Evolutionary conservation across 2,888 invertebrate genomes (phyloP), one percentile per base, ranked within the genome.

Genomic region (Gasteruption jaculator): DNA sequence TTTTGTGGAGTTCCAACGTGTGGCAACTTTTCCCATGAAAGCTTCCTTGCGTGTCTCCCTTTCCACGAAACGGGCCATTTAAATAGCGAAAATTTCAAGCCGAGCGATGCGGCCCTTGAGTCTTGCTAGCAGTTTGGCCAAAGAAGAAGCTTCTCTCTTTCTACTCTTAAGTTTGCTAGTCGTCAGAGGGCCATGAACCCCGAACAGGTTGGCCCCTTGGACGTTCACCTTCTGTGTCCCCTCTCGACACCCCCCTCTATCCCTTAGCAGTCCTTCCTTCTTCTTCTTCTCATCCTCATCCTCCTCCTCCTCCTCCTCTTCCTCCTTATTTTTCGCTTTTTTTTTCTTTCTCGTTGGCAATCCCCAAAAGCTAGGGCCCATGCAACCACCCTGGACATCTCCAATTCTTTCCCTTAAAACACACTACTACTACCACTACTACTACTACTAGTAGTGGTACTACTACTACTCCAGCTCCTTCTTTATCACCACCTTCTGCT

Each of bases 181-280:
- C 61, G 57, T 56, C 49, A 60, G 56, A 67, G 70, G 68, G 69
- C 69, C 69, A 69, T 68, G 70, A 71, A 70, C 70, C 68, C 65
- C 65, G 69, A 69, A 70, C 70, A 70, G 69, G 70, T 69, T 69
- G 69, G 63, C 67, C 68, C 68, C 64, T 66, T 69, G 70, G 70
- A 70, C 69, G 60, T 70, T 70, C 69, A 70, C 69, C 69, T 70
- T 61, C 59, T 57, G 57, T 50, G 46, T 48, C 50, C 52, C 58
- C 51, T 44, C 46, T 51, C 47, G 41, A 38, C 41, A 30, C 33
- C 32, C 37, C 47, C 32, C 44, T 34, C 37, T 43, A 42, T 26
- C 34, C 30, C 31, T 19, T 21, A 15, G 25, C 4, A 15, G 25
- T 38, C 14, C 30, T 25, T 33, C 16, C 36, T 40, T 19, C 31